Base-by-base conservation (phyloP, 2,113 vertebrate genomes). In the Oryzias woworae region DNA sequence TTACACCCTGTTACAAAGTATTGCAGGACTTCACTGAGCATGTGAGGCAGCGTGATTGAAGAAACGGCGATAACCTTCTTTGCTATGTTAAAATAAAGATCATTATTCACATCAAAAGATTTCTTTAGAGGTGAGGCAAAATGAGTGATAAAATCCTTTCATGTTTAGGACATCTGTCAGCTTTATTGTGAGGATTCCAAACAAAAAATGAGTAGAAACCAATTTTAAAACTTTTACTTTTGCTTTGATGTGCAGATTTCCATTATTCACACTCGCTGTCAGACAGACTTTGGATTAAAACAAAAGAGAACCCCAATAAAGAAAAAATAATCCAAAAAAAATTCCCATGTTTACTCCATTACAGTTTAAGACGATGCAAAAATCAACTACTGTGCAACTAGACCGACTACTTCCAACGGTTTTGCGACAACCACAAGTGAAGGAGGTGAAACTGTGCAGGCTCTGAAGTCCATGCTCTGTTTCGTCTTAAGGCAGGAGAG, bases 131-230 rank as follows among this genome's bases (percentile, higher is more conserved):
- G 26, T 28, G 26, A 28, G 5, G 5, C 26, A 28, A 28, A 95
- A 93, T 86, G 86, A 95, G 93, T 94, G 91, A 91, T 90, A 92
- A 92, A 92, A 94, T 94, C 87, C 83, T 67, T 85, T 87, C 83
- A 89, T 88, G 86, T 82, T 88, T 87, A 87, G 85, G 87, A 89
- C 82, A 73, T 82, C 66, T 17, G 75, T 64, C 65, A 58, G 71
- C 75, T 12, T 36, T 12, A 36, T 36, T 3, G 10, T 36, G 36
- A 36, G 36, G 3, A 36, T 10, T 12, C 8, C 10, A 36, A 36
- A 36, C 2, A 12, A 36, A 36, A 5, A 36, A 10, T 12, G 10
- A 36, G 36, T 8, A 36, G 36, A 36, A 36, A 36, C 36, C 36
- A 68, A 47, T 45, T 54, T 20, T 62, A n/a, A 76, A 75, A 66